Conservation (phyloP, 2,113 vertebrate species). For the Nycticryphes semicollaris region DNA sequence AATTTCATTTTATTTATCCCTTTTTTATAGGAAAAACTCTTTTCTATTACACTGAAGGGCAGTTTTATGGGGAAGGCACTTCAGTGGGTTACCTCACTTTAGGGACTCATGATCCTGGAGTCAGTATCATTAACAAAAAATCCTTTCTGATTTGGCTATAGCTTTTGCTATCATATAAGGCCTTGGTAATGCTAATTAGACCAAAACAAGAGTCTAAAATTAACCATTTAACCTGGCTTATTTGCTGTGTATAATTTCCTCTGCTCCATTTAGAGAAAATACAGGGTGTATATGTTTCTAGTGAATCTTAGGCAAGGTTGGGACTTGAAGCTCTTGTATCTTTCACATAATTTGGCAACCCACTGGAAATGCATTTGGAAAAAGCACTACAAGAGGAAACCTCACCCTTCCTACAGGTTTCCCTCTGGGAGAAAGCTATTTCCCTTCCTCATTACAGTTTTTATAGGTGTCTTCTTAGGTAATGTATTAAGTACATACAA, state of each 20-base stretch:
- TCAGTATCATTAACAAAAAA: not conserved
- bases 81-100: not conserved
- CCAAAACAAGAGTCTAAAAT: not conserved
- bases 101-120: not conserved
- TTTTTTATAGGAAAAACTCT: not conserved
- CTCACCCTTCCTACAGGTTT: slow-evolving; percentile 6
- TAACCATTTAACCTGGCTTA: not conserved
- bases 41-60: not conserved
- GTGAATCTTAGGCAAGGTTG: not conserved
- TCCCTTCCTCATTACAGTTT: not conserved
- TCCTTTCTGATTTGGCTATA: not conserved
- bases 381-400: not conserved
- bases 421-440: not conserved
- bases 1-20: not conserved
- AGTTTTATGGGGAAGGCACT: not conserved
- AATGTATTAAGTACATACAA: not conserved
- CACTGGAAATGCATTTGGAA: slow-evolving; percentile 2
- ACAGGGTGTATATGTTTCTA: not conserved
- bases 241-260: not conserved
- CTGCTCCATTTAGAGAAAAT: not conserved
- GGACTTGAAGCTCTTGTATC: not conserved
- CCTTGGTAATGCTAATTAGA: not conserved
- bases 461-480: not conserved
- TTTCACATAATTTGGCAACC: not conserved
- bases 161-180: not conserved